Evolutionary conservation across 2,113 vertebrate genomes (phyloP), one percentile per base, ranked within the genome.

Genomic region (Mixornis gularis): DNA sequence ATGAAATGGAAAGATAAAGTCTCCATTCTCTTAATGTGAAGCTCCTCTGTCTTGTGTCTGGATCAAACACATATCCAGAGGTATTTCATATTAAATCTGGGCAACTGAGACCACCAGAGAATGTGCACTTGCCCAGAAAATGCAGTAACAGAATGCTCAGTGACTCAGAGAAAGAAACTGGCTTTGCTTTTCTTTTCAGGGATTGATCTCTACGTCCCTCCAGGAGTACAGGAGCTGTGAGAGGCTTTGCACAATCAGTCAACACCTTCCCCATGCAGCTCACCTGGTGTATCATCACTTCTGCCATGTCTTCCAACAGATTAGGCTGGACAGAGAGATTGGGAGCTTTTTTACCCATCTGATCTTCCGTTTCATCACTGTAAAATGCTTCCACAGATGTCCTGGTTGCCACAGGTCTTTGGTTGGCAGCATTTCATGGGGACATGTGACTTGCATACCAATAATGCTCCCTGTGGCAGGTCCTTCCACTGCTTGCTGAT

Each of bases 371-470:
- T 87, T 71, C 52, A 19, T 65, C 2, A 0, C 24, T 64, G 26
- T 19, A 30, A 65, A 80, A 80, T 18, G 43, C 30, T 87, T 71
- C 91, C 89, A 69, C 69, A 87, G 93, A 79, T 72, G 65, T 79
- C 84, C 69, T 72, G 26, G 17, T 65, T 76, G 53, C 73, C 78
- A 85, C 65, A 76, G 80, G 77, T 84, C 72, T 78, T 86, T 66
- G 68, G 12, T 1, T 70, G 56, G 83, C 80, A 92, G 66, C 25
- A 40, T 74, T 90, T 93, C 72, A 30, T 0, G 4, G 43, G 12
- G 9, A 13, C 27, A 15, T 10, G 25, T 74, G 84, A 66, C 52
- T 56, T 51, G 73, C 64, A 66, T 73, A 46, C 27, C 32, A 88
- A 55, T 51, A 41, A 59, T 0, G 0, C 30, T 84, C n/a, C 48